Percentiles rank a stretch among this genome's conserved stretches.
These are phyloP conservation scores for Physocephala rufipes DNA, from an alignment of 2,888 invertebrate genomes.

Conservation along the genomic window DNA sequence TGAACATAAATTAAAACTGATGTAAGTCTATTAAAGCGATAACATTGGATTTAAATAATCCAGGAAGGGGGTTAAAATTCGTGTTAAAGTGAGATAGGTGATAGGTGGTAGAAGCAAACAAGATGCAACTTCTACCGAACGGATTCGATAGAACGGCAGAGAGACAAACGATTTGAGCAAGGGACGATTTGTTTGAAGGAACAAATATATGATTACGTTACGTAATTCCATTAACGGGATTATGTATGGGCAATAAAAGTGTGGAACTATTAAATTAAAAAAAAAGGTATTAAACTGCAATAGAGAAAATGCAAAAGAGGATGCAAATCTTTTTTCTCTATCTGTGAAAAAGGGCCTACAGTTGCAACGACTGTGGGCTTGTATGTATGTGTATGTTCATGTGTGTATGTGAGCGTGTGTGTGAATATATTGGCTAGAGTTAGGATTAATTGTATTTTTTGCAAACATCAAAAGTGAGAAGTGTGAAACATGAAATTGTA, in stretches of 20 bases:
- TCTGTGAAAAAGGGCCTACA: neutral
- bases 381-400: neutral
- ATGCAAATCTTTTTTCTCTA: conserved; percentile 50
- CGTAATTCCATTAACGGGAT: conserved; percentile 62
- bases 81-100: conserved; percentile 20
- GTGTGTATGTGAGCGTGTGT: conserved; percentile 43
- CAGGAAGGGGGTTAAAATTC: conserved; percentile 27
- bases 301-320: conserved; percentile 39
- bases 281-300: too few relatives aligned
- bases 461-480: conserved; percentile 16
- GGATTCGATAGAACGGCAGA: too few relatives aligned
- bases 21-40: conserved; percentile 64
- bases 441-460: conserved; percentile 24
- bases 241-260: conserved; percentile 65
- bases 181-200: conserved; percentile 1
- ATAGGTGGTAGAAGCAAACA: too few relatives aligned
- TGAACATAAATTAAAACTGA: conserved; percentile 41
- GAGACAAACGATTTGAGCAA: conserved; percentile 7
- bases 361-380: too few relatives aligned
- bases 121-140: too few relatives aligned
- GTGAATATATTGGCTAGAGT: too few relatives aligned
- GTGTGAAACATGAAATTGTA: conserved; percentile 26
- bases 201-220: conserved; percentile 6
- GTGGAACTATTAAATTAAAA: conserved; percentile 41
- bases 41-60: conserved; percentile 60